Evolutionary conservation across 1,140 invertebrate species (phyloP), one percentile per base, ranked within the genome.

Genomic region (Drosophila kohkoa): DNA sequence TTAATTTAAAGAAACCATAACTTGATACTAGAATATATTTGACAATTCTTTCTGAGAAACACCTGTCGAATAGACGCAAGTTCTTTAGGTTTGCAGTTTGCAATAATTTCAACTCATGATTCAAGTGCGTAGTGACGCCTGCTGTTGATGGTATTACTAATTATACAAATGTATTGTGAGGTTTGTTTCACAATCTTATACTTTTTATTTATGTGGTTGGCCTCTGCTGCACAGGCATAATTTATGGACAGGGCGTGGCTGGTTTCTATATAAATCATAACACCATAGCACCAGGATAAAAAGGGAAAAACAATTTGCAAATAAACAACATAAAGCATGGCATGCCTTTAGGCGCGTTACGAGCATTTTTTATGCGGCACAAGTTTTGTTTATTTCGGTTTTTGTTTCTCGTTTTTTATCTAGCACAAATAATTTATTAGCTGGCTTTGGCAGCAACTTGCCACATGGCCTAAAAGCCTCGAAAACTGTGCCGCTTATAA

Each of bases 351-450:
- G 64, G 75, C 72, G 48, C 48, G 55, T 41, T 46, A 30, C 43
- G 45, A 60, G 20, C 38, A 58, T 65, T 74, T 85, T 81, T 85
- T 88, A 73, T 79, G 71, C 41, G 54, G 45, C 28, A 52, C 82
- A 88, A 83, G 45, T 80, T 83, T 69, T 32, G 63, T 51, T 49
- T 59, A 55, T 55, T 65, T 65, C 30, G 11, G 38, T 43, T 64
- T 54, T 65, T 43, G 35, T 65, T 55, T 8, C 20, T 64, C 48
- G 11, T 41, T 30, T 49, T 69, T 52, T 49, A 62, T 52, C 49
- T 68, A 65, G 58, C 74, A 51, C 68, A 80, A 81, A 75, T 89
- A 88, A 88, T 88, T 88, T 88, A 88, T 88, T 88, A 70, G 83
- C 59, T 48, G 51, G 66, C 49, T 71, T 65, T 16, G 45, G 60